Base-by-base conservation (phyloP, 2,113 vertebrate species). In the Sialia sialis region DNA sequence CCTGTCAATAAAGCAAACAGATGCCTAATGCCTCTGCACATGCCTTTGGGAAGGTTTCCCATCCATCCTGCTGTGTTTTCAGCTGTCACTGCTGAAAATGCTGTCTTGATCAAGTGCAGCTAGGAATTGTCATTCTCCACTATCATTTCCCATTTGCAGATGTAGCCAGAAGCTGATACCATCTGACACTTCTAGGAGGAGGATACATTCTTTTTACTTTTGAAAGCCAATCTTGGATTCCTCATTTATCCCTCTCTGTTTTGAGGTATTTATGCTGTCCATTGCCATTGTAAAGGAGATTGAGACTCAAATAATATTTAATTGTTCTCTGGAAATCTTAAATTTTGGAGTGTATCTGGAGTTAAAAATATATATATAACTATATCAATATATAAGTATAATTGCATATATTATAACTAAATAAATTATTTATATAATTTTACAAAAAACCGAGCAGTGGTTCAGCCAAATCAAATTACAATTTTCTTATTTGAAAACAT, bases 1-100 rank as follows among this genome's bases (percentile, higher is more conserved):
- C 74, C 74, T 73, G 93, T 66, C 89, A 87, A 84, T 94, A 97
- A 89, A 75, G 78, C 89, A 87, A 91, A 95, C 84, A 94, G 93
- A 79, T 87, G 95, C 82, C 83, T 88, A 86, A 83, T 80, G 72
- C 82, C 88, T 70, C 84, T 93, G 81, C 84, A 79, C 54, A 85
- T 44, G 78, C 54, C 81, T 89, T 91, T 91, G 93, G 83, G 86
- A 93, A 93, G 78, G 75, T 77, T 87, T 80, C 55, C 77, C 84
- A 87, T 94, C 89, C 83, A 44, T 95, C 90, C 78, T 2, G 6
- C 55, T 54, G 39, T 84, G 74, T 83, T 96, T 93, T 89, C 94
- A 87, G 62, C 84, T 93, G 81, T 83, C 84, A 74, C 49, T 18
- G 46, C 84, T 93, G 77, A 59, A 95, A 95, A 91, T 81, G 79